phyloP scores from a whole-genome alignment of 2,888 invertebrate genomes.

The Petrolisthes cinctipes region DNA sequence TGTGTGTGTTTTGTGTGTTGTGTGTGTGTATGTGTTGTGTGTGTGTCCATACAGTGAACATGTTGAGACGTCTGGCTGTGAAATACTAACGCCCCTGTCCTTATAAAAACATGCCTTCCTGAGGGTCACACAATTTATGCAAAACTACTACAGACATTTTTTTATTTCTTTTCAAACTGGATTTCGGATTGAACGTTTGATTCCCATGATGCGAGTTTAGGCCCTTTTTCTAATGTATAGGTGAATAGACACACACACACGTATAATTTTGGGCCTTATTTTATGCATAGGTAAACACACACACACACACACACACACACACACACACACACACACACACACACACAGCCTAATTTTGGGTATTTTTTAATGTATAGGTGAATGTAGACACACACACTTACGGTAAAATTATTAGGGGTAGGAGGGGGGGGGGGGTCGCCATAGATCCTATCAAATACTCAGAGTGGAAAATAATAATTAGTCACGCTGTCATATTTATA shows the following conservation, averaged over 20 bases:
- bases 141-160: neutral
- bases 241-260: conserved; percentile 1
- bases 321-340: conserved; percentile 16
- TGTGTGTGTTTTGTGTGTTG: too few species aligned
- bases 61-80: neutral
- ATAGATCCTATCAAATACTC: neutral
- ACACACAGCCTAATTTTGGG: neutral
- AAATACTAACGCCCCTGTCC: neutral
- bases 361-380: neutral
- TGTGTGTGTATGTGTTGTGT: too few species aligned
- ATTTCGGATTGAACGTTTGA: neutral
- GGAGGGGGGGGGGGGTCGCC: neutral
- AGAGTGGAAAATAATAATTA: too few species aligned
- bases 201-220: neutral
- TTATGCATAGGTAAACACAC: too few species aligned
- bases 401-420: neutral
- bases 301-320: neutral
- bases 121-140: neutral
- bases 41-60: neutral
- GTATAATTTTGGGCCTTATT: too few species aligned
- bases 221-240: neutral
- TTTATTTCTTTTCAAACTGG: neutral
- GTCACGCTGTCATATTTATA: too few species aligned
- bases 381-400: neutral
- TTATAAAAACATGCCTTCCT: neutral